phyloP scores from a whole-genome alignment of 1,140 invertebrate species.

The Tetramorium alpestre region DNA sequence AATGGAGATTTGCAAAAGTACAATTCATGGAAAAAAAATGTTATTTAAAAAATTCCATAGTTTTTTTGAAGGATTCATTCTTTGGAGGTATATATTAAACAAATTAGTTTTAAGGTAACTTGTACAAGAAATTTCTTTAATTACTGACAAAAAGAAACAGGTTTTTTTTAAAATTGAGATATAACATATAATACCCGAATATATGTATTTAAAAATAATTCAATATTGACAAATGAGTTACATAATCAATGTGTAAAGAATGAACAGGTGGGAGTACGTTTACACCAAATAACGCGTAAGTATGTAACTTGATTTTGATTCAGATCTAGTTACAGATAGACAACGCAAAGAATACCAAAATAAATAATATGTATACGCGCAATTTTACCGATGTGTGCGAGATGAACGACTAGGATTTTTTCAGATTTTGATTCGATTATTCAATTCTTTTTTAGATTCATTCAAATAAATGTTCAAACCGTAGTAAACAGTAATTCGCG shows the following conservation, averaged over 20 bases:
- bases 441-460: not conserved
- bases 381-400: not conserved
- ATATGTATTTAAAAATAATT: too few relatives aligned
- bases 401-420: not conserved
- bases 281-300: not conserved
- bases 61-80: not conserved
- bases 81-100: not conserved
- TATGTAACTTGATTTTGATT: not conserved
- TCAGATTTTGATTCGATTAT: conserved; percentile 36
- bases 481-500: not conserved
- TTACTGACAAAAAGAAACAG: not conserved
- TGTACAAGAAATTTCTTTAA: not conserved
- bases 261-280: not conserved
- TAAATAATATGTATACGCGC: not conserved
- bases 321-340: not conserved
- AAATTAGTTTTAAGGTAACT: not conserved
- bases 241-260: not conserved
- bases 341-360: not conserved
- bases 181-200: not conserved
- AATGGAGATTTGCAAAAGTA: too few relatives aligned
- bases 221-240: not conserved
- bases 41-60: not conserved
- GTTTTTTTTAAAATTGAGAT: not conserved
- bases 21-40: not conserved
- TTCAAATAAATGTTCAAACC: not conserved